These are phyloP conservation scores for Accipiter virgatus DNA, from an alignment of 2,113 vertebrate species.

Conservation along the genomic window DNA sequence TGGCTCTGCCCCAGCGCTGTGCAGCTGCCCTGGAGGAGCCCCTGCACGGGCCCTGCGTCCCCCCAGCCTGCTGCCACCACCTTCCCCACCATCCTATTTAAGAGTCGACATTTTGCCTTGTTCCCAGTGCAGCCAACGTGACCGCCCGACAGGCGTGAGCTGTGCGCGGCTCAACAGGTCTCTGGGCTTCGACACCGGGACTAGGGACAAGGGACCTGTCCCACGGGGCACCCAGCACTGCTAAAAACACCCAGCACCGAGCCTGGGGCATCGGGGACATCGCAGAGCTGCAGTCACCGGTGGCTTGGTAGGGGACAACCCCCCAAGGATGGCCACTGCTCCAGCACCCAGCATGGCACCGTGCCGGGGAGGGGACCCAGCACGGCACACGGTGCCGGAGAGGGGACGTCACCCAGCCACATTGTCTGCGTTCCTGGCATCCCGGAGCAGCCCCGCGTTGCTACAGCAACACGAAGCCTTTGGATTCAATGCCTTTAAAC, in stretches of 20 bases:
- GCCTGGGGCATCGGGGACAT: rapidly evolving
- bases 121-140: background rate
- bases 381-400: background rate
- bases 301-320: background rate
- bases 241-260: background rate
- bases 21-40: background rate
- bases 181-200: background rate
- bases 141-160: rapidly evolving
- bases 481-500: conserved; percentile 4
- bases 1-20: background rate
- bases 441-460: conserved; percentile 38
- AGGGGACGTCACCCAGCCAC: background rate
- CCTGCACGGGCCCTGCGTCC: background rate
- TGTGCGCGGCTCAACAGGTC: background rate
- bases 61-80: background rate
- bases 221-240: background rate
- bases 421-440: background rate
- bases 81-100: background rate
- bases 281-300: background rate
- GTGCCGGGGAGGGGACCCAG: background rate
- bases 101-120: background rate
- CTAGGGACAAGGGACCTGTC: background rate
- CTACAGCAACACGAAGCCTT: conserved; percentile 60
- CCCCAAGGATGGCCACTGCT: background rate
- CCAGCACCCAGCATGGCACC: background rate